A percentile compares a stretch with the other conserved stretches of the same genome.
These are phyloP conservation scores for Sepiola atlantica DNA, from an alignment of 2,888 invertebrate genomes.

Conservation along the genomic window DNA sequence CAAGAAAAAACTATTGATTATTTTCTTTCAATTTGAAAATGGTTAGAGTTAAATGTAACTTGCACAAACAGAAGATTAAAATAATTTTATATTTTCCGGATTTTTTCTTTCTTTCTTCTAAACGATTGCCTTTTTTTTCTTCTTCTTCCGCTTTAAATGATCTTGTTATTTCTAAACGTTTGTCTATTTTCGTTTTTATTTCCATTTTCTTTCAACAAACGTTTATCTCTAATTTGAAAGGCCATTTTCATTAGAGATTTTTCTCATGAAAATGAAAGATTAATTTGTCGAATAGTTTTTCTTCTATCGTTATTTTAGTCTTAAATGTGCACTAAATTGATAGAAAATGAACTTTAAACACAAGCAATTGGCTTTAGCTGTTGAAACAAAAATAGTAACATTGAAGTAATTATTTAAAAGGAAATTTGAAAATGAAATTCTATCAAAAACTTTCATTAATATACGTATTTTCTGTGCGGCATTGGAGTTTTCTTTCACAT, in stretches of 20 bases:
- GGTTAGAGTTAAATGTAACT: neutral
- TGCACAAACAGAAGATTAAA: neutral
- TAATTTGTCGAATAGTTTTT: neutral
- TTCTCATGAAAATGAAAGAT: neutral
- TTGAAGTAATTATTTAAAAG: too few species aligned
- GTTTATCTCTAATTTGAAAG: neutral
- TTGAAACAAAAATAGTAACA: too few species aligned
- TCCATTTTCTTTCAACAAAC: neutral
- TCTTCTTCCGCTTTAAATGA: neutral
- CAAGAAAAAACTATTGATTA: neutral
- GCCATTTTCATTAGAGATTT: neutral
- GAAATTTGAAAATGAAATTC: too few species aligned
- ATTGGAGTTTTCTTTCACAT: too few species aligned
- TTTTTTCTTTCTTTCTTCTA: neutral
- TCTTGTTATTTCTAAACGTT: neutral
- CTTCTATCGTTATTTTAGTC: neutral
- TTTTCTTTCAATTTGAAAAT: neutral
- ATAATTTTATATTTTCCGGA: neutral
- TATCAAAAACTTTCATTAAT: neutral
- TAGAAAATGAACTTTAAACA: too few species aligned
- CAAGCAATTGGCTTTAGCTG: too few species aligned
- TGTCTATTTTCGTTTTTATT: too few species aligned
- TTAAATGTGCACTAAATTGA: neutral
- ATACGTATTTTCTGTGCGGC: conserved; percentile 23
- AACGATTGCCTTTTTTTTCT: neutral